These are phyloP conservation scores for Notolabrus celidotus DNA, from an alignment of 2,797 vertebrate genomes.

Conservation along the genomic window DNA sequence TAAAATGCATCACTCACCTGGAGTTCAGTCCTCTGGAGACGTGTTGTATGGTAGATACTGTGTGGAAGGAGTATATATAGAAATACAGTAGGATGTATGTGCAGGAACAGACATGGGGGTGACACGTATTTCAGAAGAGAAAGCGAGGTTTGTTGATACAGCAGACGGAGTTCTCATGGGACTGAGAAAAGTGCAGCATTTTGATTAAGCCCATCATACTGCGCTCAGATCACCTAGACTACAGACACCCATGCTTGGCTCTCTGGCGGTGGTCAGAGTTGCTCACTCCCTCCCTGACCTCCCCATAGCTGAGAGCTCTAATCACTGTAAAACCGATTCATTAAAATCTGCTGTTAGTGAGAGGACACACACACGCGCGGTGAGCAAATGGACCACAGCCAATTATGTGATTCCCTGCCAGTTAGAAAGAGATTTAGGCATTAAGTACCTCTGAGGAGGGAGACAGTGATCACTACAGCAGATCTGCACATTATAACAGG, in stretches of 20 bases:
- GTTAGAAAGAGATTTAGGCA: slow-evolving; percentile 83
- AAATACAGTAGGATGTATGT: slow-evolving; percentile 12
- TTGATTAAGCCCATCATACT: slow-evolving; percentile 59
- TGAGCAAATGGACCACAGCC: slow-evolving; percentile 82
- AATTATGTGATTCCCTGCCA: slow-evolving; percentile 83
- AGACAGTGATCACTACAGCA: slow-evolving; percentile 71
- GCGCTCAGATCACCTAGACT: slow-evolving; percentile 38
- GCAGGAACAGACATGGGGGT: slow-evolving; percentile 24
- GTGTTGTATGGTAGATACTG: slow-evolving; percentile 45
- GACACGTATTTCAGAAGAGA: slow-evolving; percentile 54
- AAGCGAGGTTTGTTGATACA: slow-evolving; percentile 43
- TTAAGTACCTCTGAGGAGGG: slow-evolving; percentile 77
- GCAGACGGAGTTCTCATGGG: slow-evolving; percentile 61
- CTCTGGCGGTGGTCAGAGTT: slow-evolving; percentile 61
- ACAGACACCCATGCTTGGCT: slow-evolving; percentile 43
- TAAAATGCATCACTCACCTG: slow-evolving; percentile 60
- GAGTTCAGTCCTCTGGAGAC: slow-evolving; percentile 47
- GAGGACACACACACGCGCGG: slow-evolving; percentile 75
- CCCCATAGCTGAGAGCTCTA: slow-evolving; percentile 75
- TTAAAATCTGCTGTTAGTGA: slow-evolving; percentile 83
- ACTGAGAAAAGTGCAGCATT: slow-evolving; percentile 57
- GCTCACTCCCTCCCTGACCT: slow-evolving; percentile 72
- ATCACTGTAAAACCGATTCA: slow-evolving; percentile 84
- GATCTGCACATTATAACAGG: slow-evolving; percentile 65
- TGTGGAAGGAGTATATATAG: slow-evolving; percentile 48